Base-by-base conservation (phyloP, 2,113 vertebrate genomes). In the Passer domesticus region DNA sequence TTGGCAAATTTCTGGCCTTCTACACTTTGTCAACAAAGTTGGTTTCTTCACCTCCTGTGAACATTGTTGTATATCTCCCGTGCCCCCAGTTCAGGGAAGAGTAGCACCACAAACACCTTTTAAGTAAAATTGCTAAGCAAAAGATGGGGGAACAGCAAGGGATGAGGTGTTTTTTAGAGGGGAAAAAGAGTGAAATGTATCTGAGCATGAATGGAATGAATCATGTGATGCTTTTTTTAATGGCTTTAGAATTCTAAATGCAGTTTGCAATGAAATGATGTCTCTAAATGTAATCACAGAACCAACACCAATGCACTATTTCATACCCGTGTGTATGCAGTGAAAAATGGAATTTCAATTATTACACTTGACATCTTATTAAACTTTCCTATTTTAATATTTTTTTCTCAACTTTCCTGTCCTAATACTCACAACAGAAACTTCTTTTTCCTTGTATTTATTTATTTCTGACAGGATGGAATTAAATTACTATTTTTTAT, bases 311-410 rank as follows among this genome's bases (percentile, higher is more conserved):
- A 39, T 21, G 49, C 62, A 56, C 78, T 90, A 47, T 53, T 92
- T 89, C 80, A 50, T 77, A 69, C 43, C 43, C 10, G 5, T 66
- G 27, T 77, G 63, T 85, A 89, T 70, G 43, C 12, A 73, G 47
- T 70, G 27, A 62, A 90, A 96, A 92, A 92, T 79, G 44, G 47
- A 80, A 67, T 91, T 94, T 80, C 8, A 14, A 31, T 87, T 92
- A 82, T 83, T 92, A 58, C 0, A 0, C 27, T 79, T 89, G 72
- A 30, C 30, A 77, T 77, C 78, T 92, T 80, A 77, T 83, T 88
- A 88, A 89, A 83, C 15, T 83, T 94, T 85, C 79, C 41, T 58
- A 27, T 82, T 73, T 66, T 52, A 60, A 73, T 43, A 9, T 53
- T 79, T 91, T 89, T 88, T 43, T 9, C 56, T 78, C 53, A 92